phyloP scores from a whole-genome alignment of 2,113 vertebrate genomes.

The Cebus imitator region DNA sequence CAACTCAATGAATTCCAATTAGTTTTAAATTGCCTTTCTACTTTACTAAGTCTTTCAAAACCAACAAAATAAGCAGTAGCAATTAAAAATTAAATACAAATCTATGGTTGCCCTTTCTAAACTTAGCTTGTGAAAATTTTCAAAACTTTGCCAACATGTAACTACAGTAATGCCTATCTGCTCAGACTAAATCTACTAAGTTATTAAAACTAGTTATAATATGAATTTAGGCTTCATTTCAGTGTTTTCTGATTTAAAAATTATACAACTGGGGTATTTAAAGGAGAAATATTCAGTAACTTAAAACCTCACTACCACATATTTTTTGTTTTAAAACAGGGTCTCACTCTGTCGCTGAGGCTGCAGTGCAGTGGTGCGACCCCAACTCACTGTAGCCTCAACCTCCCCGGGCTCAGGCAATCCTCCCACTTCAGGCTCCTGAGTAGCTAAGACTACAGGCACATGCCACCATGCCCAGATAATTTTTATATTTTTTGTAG shows the following conservation, averaged over 20 bases:
- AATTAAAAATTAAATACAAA: not conserved
- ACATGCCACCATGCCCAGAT: too few relatives aligned
- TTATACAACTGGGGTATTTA: not conserved
- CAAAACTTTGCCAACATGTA: constrained; percentile 4
- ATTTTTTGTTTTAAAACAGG: not conserved
- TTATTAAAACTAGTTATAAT: constrained; percentile 1
- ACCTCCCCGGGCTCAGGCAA: too few relatives aligned
- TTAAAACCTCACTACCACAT: not conserved
- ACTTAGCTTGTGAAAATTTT: not conserved
- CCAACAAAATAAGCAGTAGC: not conserved
- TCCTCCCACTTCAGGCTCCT: too few relatives aligned
- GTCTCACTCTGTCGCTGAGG: too few relatives aligned
- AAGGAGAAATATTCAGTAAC: constrained; percentile 3
- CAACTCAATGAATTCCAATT: not conserved
- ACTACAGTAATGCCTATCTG: not conserved
- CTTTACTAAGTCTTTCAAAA: constrained; percentile 12
- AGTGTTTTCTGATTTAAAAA: constrained; percentile 13
- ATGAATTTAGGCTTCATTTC: constrained; percentile 17
- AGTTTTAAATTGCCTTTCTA: constrained; percentile 24
- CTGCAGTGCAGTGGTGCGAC: too few relatives aligned
- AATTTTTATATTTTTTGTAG: too few relatives aligned
- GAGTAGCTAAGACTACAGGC: too few relatives aligned
- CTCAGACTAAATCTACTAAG: constrained; percentile 7
- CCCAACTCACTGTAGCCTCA: too few relatives aligned
- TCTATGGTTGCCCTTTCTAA: not conserved